Evolutionary conservation across 2,888 invertebrate genomes (phyloP).

Genomic region (Congeria kusceri): DNA sequence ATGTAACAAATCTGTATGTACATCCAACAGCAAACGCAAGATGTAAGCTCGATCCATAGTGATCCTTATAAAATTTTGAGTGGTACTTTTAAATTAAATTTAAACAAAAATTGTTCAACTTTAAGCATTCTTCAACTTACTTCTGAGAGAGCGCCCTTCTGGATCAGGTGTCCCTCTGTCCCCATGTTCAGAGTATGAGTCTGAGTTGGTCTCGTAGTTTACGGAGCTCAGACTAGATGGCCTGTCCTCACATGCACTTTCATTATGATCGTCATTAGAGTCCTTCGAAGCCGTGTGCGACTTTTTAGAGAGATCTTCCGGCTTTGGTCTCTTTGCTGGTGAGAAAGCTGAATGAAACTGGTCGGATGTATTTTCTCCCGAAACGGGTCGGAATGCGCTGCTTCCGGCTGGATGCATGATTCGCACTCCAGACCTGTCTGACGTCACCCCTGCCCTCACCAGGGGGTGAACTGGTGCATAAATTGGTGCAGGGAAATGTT

Average conservation of each 20-base stretch:
- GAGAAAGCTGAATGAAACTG: slow-evolving; percentile 81
- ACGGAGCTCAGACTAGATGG: slow-evolving; percentile 78
- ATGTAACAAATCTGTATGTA: too few relatives aligned
- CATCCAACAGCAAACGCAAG: too few relatives aligned
- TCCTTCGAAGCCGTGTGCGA: slow-evolving; percentile 43
- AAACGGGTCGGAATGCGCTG: slow-evolving; percentile 80
- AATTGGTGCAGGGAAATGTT: slow-evolving; percentile 80
- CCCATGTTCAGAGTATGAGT: slow-evolving; percentile 77
- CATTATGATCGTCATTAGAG: slow-evolving; percentile 54
- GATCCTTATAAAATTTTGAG: too few relatives aligned
- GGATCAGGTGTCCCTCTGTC: slow-evolving; percentile 80
- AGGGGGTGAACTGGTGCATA: slow-evolving; percentile 79
- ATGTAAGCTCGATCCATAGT: too few relatives aligned
- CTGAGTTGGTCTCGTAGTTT: slow-evolving; percentile 78
- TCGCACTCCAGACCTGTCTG: slow-evolving; percentile 74
- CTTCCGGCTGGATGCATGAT: slow-evolving; percentile 72
- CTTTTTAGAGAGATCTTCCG: slow-evolving; percentile 65
- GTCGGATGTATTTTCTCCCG: slow-evolving; percentile 64
- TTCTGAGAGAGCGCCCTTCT: slow-evolving; percentile 79
- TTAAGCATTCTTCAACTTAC: slow-evolving; percentile 68
- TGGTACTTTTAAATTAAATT: too few relatives aligned
- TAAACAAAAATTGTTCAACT: too few relatives aligned
- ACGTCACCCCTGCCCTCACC: slow-evolving; percentile 74
- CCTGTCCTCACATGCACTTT: slow-evolving; percentile 75
- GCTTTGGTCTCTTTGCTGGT: slow-evolving; percentile 79